Conservation (phyloP, 2,888 invertebrate genomes). For the Thysanoteuthis rhombus region DNA sequence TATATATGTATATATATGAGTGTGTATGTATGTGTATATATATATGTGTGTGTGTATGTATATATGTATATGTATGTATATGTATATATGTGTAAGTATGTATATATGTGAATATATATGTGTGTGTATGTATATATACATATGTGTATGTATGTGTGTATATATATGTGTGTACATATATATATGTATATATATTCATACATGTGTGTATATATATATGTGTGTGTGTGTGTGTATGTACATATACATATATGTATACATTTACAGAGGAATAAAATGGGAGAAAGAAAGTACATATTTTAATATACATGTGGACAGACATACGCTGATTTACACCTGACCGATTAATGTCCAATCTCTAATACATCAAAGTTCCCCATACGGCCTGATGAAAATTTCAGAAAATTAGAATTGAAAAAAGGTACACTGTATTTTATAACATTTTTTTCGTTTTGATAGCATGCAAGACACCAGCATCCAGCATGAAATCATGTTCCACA, state of each 20-base stretch:
- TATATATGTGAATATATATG: not conserved
- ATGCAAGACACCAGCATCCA: no score
- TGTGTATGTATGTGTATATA: not conserved
- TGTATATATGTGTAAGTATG: not conserved
- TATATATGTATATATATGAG: not conserved
- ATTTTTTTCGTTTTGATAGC: no score
- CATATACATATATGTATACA: not conserved
- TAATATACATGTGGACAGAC: no score
- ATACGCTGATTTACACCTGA: no score
- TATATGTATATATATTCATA: not conserved
- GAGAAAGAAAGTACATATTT: no score
- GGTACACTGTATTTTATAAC: no score
- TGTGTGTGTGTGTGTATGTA: not conserved
- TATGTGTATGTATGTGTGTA: not conserved
- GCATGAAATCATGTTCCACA: no score
- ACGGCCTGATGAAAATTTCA: no score
- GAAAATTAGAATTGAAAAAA: no score
- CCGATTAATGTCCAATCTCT: no score
- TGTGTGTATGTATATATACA: not conserved
- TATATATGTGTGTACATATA: not conserved
- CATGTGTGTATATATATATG: not conserved
- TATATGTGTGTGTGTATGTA: not conserved
- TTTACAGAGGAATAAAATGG: no score
- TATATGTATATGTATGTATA: not conserved
- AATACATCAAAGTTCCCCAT: no score